phyloP scores from a whole-genome alignment of 2,888 invertebrate species.

The Aethes cnicana region DNA sequence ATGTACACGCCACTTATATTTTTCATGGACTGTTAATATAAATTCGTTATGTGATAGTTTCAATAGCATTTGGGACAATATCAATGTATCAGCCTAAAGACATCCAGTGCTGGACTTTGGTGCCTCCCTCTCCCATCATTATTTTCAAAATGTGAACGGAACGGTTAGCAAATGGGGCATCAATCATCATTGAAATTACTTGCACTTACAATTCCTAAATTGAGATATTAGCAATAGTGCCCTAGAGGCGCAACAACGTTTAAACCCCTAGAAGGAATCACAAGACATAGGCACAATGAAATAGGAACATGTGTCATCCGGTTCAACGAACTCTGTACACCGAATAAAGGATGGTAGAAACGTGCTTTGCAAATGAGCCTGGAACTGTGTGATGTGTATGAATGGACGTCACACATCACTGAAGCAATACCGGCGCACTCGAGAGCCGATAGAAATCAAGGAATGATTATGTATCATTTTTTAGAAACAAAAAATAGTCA shows the following conservation, averaged over 20 bases:
- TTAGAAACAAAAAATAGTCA: too few relatives aligned
- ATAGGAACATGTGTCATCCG: constrained; percentile 56
- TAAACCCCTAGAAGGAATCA: constrained; percentile 29
- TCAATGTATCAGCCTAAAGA: too few relatives aligned
- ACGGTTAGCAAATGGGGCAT: too few relatives aligned
- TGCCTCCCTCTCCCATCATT: too few relatives aligned
- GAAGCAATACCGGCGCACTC: constrained; percentile 46
- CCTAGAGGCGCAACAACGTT: constrained; percentile 36
- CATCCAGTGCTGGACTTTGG: too few relatives aligned
- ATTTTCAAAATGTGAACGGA: too few relatives aligned
- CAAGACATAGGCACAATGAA: constrained; percentile 43
- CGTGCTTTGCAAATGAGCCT: constrained; percentile 53
- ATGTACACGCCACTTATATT: background rate
- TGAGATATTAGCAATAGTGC: constrained; percentile 11
- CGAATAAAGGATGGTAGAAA: constrained; percentile 52
- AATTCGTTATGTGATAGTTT: too few relatives aligned
- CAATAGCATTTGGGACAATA: too few relatives aligned
- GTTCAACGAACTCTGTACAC: constrained; percentile 56
- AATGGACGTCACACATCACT: constrained; percentile 51
- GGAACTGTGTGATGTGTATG: constrained; percentile 47
- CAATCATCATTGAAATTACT: background rate
- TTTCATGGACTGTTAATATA: background rate
- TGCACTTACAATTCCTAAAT: constrained; percentile 1
- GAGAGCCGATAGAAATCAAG: constrained; percentile 30
- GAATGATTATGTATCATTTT: background rate